Conservation (phyloP, 64 coral and sea anemone species). For the Platygyra sinensis region DNA sequence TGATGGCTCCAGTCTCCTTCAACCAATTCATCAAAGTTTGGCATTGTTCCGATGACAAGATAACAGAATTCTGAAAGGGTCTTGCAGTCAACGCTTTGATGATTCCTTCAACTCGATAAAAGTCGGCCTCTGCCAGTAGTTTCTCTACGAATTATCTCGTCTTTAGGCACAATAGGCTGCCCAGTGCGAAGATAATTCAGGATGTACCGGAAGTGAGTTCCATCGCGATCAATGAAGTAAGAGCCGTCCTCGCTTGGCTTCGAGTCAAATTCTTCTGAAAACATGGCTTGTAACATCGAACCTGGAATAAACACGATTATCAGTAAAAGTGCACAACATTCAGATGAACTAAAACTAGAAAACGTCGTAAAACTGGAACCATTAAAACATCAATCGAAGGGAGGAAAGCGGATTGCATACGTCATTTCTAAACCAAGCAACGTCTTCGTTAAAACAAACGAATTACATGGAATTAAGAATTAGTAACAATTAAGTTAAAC, state of each 20-base stretch:
- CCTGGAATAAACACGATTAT: background rate
- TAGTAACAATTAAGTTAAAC: too few species aligned
- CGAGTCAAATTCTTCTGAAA: slow-evolving; percentile 23
- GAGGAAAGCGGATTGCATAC: too few species aligned
- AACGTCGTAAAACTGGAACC: too few species aligned
- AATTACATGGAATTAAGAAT: too few species aligned
- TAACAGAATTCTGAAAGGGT: background rate
- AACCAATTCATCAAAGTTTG: slow-evolving; percentile 2
- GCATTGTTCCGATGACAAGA: background rate
- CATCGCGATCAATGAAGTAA: slow-evolving; percentile 51
- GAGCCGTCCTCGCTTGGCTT: slow-evolving; percentile 23
- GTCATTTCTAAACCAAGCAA: too few species aligned
- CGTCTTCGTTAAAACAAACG: too few species aligned
- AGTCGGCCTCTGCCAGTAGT: slow-evolving; percentile 19
- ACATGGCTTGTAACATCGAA: slow-evolving; percentile 45
- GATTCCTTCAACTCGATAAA: slow-evolving; percentile 16
- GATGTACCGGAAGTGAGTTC: slow-evolving; percentile 39
- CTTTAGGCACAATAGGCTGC: slow-evolving; percentile 13
- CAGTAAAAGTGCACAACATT: background rate
- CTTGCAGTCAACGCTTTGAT: background rate
- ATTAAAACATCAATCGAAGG: too few species aligned
- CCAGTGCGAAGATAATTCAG: slow-evolving; percentile 45
- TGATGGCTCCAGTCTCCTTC: background rate
- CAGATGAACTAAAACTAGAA: too few species aligned
- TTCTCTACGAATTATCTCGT: background rate